A percentile compares a stretch with the other conserved stretches of the same genome.
Evolutionary conservation across 2,888 invertebrate genomes (phyloP).

Genomic region (Unio pictorum): DNA sequence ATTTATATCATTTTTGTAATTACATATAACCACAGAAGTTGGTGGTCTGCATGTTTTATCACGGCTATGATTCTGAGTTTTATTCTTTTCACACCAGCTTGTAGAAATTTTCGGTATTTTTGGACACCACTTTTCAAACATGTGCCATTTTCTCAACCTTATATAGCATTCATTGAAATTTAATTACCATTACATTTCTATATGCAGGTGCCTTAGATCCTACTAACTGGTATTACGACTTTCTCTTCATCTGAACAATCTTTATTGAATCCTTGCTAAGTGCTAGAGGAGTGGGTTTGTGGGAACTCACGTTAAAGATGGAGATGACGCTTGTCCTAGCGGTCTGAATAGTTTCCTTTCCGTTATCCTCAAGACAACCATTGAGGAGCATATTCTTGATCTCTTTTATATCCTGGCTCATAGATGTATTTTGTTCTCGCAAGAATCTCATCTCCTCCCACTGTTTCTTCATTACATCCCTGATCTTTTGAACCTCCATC

Average conservation of each 20-base stretch:
- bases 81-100: no score
- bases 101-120: no score
- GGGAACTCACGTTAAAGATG: constrained; percentile 17
- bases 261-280: constrained; percentile 34
- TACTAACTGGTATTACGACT: constrained; percentile 6
- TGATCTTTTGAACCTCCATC: constrained; percentile 51
- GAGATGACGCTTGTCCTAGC: background rate
- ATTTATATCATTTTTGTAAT: no score
- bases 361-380: constrained; percentile 23
- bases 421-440: constrained; percentile 49
- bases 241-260: constrained; percentile 10
- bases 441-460: constrained; percentile 55
- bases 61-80: no score
- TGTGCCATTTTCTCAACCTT: no score
- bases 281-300: constrained; percentile 40
- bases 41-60: no score
- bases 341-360: background rate
- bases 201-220: no score
- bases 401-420: constrained; percentile 51
- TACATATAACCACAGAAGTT: no score
- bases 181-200: no score
- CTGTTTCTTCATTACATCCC: constrained; percentile 55
- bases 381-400: constrained; percentile 47
- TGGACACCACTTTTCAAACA: no score
- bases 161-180: no score